These are phyloP conservation scores for Torymus auratus DNA, from an alignment of 2,888 invertebrate genomes.

Conservation along the genomic window DNA sequence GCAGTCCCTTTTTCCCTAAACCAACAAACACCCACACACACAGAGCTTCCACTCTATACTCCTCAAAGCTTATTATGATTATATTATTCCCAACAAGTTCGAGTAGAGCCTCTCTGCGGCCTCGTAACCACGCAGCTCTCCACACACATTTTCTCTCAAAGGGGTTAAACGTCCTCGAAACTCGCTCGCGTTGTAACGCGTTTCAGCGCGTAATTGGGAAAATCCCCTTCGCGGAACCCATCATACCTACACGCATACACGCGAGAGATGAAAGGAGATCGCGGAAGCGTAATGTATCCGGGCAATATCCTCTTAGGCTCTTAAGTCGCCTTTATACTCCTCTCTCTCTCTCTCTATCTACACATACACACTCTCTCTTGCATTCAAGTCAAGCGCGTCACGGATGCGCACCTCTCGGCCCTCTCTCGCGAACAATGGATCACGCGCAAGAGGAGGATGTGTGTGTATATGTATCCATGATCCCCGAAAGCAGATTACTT, in stretches of 20 bases:
- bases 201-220: conserved; percentile 48
- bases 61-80: no score
- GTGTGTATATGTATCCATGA: conserved; percentile 60
- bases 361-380: no score
- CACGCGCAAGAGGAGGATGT: not conserved
- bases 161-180: not conserved
- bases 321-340: conserved; percentile 60
- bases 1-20: no score
- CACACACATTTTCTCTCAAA: not conserved
- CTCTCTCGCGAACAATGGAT: not conserved
- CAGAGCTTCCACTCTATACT: no score
- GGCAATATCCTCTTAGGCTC: conserved; percentile 63
- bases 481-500: conserved; percentile 72
- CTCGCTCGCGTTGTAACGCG: not conserved
- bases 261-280: not conserved
- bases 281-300: conserved; percentile 12
- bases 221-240: conserved; percentile 38
- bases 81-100: no score
- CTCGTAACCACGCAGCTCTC: no score
- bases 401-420: conserved; percentile 44
- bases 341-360: conserved; percentile 31
- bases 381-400: conserved; percentile 50
- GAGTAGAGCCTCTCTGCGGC: no score
- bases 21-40: no score
- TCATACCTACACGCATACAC: not conserved